These are phyloP conservation scores for Butorides virescens DNA, from an alignment of 2,113 vertebrate genomes.

Conservation along the genomic window DNA sequence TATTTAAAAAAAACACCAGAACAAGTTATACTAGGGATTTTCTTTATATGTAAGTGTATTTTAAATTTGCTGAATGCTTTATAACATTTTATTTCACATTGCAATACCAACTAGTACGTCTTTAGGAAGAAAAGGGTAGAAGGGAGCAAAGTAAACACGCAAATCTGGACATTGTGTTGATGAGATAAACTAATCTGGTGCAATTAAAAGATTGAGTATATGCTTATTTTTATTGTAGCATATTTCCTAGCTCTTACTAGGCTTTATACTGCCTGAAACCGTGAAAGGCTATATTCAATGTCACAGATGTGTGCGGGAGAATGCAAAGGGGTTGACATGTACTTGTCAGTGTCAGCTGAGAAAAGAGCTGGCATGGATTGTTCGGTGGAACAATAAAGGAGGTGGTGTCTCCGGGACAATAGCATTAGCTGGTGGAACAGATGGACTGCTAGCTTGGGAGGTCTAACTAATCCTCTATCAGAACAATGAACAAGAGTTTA, in stretches of 20 bases:
- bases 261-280: conserved; percentile 12
- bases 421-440: conserved; percentile 52
- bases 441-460: conserved; percentile 56
- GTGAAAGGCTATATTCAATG: conserved; percentile 41
- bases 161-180: not conserved
- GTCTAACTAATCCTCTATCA: conserved; percentile 37
- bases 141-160: not conserved
- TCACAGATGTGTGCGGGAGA: conserved; percentile 41
- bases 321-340: conserved; percentile 29
- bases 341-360: conserved; percentile 59
- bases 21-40: conserved; percentile 10
- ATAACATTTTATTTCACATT: not conserved
- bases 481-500: conserved; percentile 49
- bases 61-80: not conserved
- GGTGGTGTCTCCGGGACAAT: conserved; percentile 55
- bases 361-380: conserved; percentile 45
- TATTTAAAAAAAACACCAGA: conserved; percentile 43
- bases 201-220: not conserved
- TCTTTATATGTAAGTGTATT: conserved; percentile 20
- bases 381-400: conserved; percentile 40
- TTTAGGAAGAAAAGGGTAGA: not conserved
- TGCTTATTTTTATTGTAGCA: not conserved
- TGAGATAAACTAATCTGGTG: not conserved
- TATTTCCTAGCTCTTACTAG: not conserved
- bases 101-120: not conserved